Conservation (phyloP, 2,113 vertebrate genomes). For the Malurus melanocephalus region DNA sequence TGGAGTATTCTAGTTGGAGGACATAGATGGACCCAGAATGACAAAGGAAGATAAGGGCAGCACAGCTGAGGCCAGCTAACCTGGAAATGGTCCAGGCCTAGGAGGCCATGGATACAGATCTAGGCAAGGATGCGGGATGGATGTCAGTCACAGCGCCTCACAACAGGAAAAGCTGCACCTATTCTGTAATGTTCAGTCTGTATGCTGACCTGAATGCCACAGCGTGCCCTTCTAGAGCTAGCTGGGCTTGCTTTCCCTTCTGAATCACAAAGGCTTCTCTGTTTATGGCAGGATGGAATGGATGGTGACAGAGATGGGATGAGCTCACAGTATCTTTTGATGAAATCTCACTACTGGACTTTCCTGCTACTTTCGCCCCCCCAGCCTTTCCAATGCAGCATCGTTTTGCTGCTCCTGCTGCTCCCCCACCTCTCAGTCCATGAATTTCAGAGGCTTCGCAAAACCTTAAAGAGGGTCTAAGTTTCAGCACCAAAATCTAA, state of each 20-base stretch:
- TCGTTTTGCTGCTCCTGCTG: not conserved
- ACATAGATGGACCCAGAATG: not conserved
- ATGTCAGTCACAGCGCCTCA: not conserved
- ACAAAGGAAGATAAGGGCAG: not conserved
- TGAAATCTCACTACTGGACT: accelerated
- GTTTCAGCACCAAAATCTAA: constrained; percentile 9
- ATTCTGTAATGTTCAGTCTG: not conserved
- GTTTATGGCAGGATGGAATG: not conserved
- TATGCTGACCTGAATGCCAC: not conserved
- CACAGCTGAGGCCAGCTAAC: not conserved
- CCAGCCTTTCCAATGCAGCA: not conserved
- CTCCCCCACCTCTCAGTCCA: not conserved
- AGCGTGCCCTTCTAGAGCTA: not conserved
- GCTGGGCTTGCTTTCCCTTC: not conserved
- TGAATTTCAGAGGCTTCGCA: not conserved
- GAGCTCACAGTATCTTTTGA: not conserved
- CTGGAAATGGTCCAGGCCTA: not conserved
- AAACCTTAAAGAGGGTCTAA: not conserved
- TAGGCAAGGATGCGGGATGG: not conserved
- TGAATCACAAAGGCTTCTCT: not conserved
- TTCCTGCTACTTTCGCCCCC: not conserved
- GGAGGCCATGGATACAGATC: not conserved
- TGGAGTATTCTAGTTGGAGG: not conserved
- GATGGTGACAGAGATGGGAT: not conserved
- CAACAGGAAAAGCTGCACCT: not conserved